A percentile compares a stretch with the other conserved stretches of the same genome.
phyloP scores from a whole-genome alignment of 2,888 invertebrate genomes.

The Lithosia quadra region DNA sequence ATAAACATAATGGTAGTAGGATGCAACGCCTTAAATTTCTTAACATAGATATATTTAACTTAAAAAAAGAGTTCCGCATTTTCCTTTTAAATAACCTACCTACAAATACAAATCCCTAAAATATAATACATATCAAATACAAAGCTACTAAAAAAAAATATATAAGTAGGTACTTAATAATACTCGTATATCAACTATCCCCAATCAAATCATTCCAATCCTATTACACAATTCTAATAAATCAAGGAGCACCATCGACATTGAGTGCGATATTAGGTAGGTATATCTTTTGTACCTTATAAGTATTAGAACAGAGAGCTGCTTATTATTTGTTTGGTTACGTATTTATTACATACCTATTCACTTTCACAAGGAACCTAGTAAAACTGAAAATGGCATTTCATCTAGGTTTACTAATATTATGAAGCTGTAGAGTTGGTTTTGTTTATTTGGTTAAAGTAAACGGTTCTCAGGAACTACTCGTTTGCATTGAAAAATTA shows the following conservation, averaged over 20 bases:
- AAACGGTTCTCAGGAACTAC: too few species aligned
- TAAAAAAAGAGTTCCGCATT: too few species aligned
- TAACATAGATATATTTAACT: too few species aligned
- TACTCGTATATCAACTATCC: background rate
- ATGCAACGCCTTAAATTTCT: background rate
- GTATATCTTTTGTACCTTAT: background rate
- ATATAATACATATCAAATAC: background rate
- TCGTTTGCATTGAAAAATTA: too few species aligned
- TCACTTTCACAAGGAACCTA: background rate
- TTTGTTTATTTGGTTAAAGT: too few species aligned
- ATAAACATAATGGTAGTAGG: background rate
- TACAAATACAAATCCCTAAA: too few species aligned
- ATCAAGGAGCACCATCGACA: constrained; percentile 8
- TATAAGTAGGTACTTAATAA: background rate
- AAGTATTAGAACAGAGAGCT: background rate
- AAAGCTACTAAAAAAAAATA: background rate
- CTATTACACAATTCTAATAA: background rate
- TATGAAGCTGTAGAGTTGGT: too few species aligned
- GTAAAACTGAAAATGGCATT: background rate
- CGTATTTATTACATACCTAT: background rate
- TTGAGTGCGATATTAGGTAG: background rate
- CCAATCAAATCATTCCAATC: background rate
- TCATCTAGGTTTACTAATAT: too few species aligned
- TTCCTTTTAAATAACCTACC: too few species aligned
- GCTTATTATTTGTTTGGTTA: background rate